Evolutionary conservation across 23 tunicate species (phyloP).

Genomic region (Diplosoma virens): DNA sequence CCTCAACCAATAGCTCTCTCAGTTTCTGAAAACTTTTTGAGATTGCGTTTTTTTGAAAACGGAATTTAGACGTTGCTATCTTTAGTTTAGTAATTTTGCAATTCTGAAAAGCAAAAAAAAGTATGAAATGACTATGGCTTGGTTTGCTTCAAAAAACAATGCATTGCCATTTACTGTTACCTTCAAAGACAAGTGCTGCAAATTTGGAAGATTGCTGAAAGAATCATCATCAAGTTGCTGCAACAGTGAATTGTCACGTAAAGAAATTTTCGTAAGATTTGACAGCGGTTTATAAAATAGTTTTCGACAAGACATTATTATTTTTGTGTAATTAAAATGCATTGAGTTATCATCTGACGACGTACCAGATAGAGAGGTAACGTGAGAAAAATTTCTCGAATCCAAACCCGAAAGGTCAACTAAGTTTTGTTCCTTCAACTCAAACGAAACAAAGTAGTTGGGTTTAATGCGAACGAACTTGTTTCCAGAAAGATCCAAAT

Average conservation of each 20-base stretch:
- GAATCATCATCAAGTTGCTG: slow-evolving; percentile 31
- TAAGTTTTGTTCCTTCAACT: neutral
- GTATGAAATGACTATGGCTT: too few relatives aligned
- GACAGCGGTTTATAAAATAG: slow-evolving; percentile 39
- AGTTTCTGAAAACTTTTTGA: slow-evolving; percentile 37
- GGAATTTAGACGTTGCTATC: slow-evolving; percentile 22
- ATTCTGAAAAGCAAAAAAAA: slow-evolving; percentile 30
- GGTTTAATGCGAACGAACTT: slow-evolving; percentile 5
- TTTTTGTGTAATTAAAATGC: neutral
- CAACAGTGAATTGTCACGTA: slow-evolving; percentile 25
- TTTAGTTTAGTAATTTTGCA: slow-evolving; percentile 49
- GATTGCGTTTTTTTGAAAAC: slow-evolving; percentile 22
- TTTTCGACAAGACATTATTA: too few relatives aligned
- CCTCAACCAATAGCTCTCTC: slow-evolving; percentile 45
- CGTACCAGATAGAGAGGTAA: neutral
- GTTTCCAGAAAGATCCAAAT: slow-evolving; percentile 61
- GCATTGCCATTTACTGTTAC: slow-evolving; percentile 12
- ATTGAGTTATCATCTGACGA: neutral
- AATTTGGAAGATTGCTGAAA: slow-evolving; percentile 49
- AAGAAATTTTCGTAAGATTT: slow-evolving; percentile 25
- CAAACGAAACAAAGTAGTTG: slow-evolving; percentile 22
- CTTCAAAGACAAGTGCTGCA: slow-evolving; percentile 67
- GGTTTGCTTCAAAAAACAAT: neutral
- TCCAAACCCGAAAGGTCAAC: neutral
- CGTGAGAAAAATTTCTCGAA: neutral